Evolutionary conservation across 2,113 vertebrate genomes (phyloP).

Genomic region (Rattus norvegicus): DNA sequence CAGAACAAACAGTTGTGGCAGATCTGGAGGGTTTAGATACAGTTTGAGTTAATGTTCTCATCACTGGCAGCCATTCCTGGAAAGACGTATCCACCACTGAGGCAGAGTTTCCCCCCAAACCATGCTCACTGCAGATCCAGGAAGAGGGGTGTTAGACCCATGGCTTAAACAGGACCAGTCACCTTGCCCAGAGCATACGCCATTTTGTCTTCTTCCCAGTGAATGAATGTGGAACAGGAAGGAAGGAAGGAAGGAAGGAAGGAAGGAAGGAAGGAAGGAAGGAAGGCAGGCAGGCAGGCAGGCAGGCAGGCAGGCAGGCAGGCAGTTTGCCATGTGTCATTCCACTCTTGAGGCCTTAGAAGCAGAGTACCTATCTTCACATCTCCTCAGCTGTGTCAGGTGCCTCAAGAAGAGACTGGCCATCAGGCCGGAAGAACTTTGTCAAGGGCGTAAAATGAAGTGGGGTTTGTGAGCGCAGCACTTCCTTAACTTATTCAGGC

Average conservation of each 20-base stretch:
- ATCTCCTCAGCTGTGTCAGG: conserved; percentile 92
- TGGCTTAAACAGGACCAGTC: conserved; percentile 95
- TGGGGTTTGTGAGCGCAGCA: not conserved
- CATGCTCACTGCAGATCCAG: conserved; percentile 94
- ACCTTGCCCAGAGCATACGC: conserved; percentile 98
- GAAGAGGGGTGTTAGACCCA: conserved; percentile 97
- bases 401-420: not conserved
- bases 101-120: conserved; percentile 94
- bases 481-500: not conserved
- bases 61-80: conserved; percentile 82
- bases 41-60: not conserved
- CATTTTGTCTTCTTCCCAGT: conserved; percentile 95
- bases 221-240: conserved; percentile 92
- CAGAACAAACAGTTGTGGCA: not conserved
- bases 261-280: too few relatives aligned
- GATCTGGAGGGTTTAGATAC: not conserved
- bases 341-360: conserved; percentile 89
- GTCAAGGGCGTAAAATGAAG: not conserved
- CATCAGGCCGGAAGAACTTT: not conserved
- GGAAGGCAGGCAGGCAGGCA: too few relatives aligned
- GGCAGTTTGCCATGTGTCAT: conserved; percentile 91
- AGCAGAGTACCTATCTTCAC: conserved; percentile 91
- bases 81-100: conserved; percentile 96
- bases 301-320: too few relatives aligned
- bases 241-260: conserved; percentile 85